phyloP scores from a whole-genome alignment of 53 echinoderm and acorn worm species.

The Temnopleurus reevesii region DNA sequence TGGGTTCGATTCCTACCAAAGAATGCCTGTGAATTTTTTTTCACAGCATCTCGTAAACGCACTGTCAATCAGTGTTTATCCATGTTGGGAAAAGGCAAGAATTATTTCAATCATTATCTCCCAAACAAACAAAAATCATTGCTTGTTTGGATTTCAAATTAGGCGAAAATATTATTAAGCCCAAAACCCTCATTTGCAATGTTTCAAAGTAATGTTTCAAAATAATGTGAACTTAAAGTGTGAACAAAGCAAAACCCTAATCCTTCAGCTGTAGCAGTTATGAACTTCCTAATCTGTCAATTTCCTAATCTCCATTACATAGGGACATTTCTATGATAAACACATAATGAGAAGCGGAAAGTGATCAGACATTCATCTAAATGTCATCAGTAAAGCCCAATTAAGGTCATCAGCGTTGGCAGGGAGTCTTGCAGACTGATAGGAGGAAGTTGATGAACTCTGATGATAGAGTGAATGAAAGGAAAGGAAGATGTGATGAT shows the following conservation, averaged over 20 bases:
- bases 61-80: too few species aligned
- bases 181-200: too few species aligned
- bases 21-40: too few species aligned
- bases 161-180: too few species aligned
- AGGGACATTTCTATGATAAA: not conserved
- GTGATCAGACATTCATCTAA: constrained; percentile 23
- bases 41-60: too few species aligned
- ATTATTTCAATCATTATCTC: too few species aligned
- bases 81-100: too few species aligned
- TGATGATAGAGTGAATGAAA: not conserved
- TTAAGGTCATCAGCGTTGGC: constrained; percentile 5
- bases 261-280: not conserved
- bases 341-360: not conserved
- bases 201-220: too few species aligned
- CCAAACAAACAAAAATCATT: too few species aligned
- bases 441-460: not conserved
- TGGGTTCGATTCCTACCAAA: too few species aligned
- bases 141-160: too few species aligned
- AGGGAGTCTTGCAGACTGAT: not conserved
- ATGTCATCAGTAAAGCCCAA: constrained; percentile 22
- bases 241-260: not conserved
- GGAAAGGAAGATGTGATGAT: not conserved
- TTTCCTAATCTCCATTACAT: not conserved
- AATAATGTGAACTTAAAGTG: too few species aligned
- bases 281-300: constrained; percentile 11